Evolutionary conservation across 2,113 vertebrate genomes (phyloP), one percentile per base, ranked within the genome.

Genomic region (Brachyhypopomus gauderio): DNA sequence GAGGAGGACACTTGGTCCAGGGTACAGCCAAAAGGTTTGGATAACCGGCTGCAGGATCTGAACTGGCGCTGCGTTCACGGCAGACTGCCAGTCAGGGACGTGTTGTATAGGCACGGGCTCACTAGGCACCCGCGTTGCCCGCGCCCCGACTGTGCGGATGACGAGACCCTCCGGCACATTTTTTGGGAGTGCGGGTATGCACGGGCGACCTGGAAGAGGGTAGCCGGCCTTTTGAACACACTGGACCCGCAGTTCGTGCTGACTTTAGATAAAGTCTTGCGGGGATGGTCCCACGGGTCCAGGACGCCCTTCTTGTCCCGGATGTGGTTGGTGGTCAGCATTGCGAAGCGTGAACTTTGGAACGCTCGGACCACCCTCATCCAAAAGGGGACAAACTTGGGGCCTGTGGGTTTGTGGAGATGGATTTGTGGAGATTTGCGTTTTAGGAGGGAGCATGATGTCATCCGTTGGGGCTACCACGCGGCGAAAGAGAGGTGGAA

Each of bases 401-500:
- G 23, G 4, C 22, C 58, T 3, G 5, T 1, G 45, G 45, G 45
- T 1, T 8, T 48, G 12, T 22, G 23, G 1, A 22, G 4, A 5
- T 22, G 23, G n/a, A 5, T 60, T 9, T 60, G 58, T 60, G 20
- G 4, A 3, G 58, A 60, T n/a, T 23, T 60, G 4, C 3, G 4
- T 22, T 60, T 60, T 23, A 20, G n/a, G 58, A 60, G 22, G 58
- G 58, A 60, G 20, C 19, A n/a, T 22, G 58, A 60, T 5, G 58
- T 60, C 20, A 60, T 60, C 58, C 58, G 58, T 3, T 60, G 58
- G 58, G 58, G 58, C 0, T 60, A 60, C 5, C 58, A 60, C 20
- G 58, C 58, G 22, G 58, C 58, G 20, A 60, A 60, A n/a, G 58
- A 60, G 22, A 60, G 58, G 58, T 60, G 58, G 58, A 60, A n/a